Evolutionary conservation across 2,113 vertebrate genomes (phyloP), one percentile per base, ranked within the genome.

Genomic region (Galeopterus variegatus): DNA sequence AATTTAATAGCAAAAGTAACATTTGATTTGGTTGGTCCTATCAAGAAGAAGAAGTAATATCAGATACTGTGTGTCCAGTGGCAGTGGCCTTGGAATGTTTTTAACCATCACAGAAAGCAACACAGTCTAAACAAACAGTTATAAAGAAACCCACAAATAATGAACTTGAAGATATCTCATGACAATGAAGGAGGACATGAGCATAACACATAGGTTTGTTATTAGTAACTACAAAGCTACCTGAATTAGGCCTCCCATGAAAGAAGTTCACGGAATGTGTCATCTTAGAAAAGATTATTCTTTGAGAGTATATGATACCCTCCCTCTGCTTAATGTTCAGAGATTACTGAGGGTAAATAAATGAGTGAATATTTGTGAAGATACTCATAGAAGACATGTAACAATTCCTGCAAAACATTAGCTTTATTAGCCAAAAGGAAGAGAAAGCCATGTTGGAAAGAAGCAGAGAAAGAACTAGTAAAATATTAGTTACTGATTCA

Each of bases 1-100:
- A 86, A 85, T 73, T 79, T 93, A 91, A 64, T 69, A 88, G 50
- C 9, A 96, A 72, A 96, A 96, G 45, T 72, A 94, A 54, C 26
- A 69, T 52, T 88, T 92, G 76, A 70, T 85, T 95, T 60, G 75
- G 48, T 50, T 96, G 72, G 36, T 70, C 92, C 65, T 50, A 41
- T 54, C 7, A 15, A 65, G 54, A 90, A 88, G 73, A 21, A 77
- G 54, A 75, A 79, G 36, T 33, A 76, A 54, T 54, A 82, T 69
- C 33, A 81, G 67, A 95, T 58, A 58, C 9, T 83, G 24, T 77
- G 70, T 81, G 77, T 54, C 88, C 72, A 75, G 69, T 41, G 70
- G 62, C 70, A 45, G 1, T 8, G 60, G 56, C 72, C 36, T 94
- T 88, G 88, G 67, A 64, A 86, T 82, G 28, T 33, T n/a, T 85